A percentile compares a stretch with the other conserved stretches of the same genome.
These are phyloP conservation scores for Electrophaes corylata DNA, from an alignment of 2,888 invertebrate genomes.

Conservation along the genomic window DNA sequence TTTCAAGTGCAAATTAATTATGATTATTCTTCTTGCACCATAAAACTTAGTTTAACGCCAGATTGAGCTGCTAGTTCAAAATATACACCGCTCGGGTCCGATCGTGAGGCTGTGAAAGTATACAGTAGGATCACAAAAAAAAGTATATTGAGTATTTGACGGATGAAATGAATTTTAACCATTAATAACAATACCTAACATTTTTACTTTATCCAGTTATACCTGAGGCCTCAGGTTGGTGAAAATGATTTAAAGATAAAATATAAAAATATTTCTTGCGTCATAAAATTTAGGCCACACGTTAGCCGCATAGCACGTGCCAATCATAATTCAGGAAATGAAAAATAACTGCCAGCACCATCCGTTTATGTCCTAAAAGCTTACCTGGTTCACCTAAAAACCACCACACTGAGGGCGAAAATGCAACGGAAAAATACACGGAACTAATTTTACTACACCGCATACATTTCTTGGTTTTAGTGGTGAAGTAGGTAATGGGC, in stretches of 20 bases:
- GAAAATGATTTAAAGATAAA: conserved; percentile 10
- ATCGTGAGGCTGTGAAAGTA: too few relatives aligned
- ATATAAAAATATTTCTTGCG: conserved; percentile 5
- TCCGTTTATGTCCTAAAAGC: conserved; percentile 38
- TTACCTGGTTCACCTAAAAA: conserved; percentile 46
- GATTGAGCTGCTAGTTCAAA: too few relatives aligned
- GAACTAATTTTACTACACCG: conserved; percentile 28
- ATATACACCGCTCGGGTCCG: too few relatives aligned
- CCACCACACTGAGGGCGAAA: conserved; percentile 1
- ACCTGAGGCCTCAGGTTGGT: too few relatives aligned
- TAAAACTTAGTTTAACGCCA: too few relatives aligned
- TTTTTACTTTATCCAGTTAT: too few relatives aligned
- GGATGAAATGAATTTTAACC: too few relatives aligned
- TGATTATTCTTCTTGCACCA: too few relatives aligned
- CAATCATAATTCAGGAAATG: conserved; percentile 49
- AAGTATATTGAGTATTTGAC: too few relatives aligned
- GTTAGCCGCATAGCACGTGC: conserved; percentile 32
- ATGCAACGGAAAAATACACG: conserved; percentile 21
- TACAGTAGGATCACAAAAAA: too few relatives aligned
- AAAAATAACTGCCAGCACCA: conserved; percentile 42
- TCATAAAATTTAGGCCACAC: conserved; percentile 10
- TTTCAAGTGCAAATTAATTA: too few relatives aligned
- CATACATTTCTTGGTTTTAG: conserved; percentile 39
- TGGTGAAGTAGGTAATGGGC: conserved; percentile 42
- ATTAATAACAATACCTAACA: too few relatives aligned